phyloP scores from a whole-genome alignment of 2,797 vertebrate genomes.

The Liasis olivaceus region DNA sequence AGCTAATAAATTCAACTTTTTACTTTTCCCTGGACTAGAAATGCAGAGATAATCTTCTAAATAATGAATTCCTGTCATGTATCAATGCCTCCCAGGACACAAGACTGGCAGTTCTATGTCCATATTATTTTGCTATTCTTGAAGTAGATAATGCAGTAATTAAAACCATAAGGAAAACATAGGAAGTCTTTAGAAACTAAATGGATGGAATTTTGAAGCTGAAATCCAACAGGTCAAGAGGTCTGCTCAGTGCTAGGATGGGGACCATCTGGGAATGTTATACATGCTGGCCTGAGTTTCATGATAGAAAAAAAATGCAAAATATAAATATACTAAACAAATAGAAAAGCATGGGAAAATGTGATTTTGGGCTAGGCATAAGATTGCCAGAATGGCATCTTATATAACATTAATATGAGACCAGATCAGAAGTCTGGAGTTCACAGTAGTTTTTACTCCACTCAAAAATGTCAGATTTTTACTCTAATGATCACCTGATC shows the following conservation, averaged over 20 bases:
- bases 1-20: neutral
- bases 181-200: neutral
- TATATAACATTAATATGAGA: neutral
- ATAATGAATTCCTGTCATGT: neutral
- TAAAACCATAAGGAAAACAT: neutral
- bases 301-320: neutral
- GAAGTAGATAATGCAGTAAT: neutral
- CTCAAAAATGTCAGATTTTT: no score
- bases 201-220: neutral
- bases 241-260: neutral
- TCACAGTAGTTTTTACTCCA: no score
- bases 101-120: neutral
- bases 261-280: neutral
- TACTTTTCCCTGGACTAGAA: neutral
- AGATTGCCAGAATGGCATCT: neutral
- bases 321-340: neutral
- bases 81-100: neutral
- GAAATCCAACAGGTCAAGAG: neutral
- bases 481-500: no score
- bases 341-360: neutral
- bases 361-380: neutral
- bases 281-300: neutral
- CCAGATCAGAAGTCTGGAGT: no score
- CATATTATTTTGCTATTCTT: neutral
- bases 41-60: neutral